Evolutionary conservation across 2,797 vertebrate genomes (phyloP).

Genomic region (Craterocephalus amniculus): DNA sequence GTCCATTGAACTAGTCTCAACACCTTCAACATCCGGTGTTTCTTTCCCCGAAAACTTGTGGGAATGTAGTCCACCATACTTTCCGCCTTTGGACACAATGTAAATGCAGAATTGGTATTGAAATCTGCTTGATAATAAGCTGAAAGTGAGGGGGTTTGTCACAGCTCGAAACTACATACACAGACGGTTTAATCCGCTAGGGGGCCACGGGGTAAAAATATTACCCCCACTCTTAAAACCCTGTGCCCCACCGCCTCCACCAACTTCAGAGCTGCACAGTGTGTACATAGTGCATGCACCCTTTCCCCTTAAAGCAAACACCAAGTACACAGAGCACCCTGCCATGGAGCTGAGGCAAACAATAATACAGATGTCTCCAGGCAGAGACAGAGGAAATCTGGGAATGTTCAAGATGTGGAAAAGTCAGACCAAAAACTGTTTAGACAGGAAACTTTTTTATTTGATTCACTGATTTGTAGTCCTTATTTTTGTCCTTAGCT

Average conservation of each 20-base stretch:
- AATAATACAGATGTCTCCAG: constrained; percentile 73
- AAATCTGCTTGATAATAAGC: neutral
- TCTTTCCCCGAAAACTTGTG: neutral
- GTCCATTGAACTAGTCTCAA: constrained; percentile 51
- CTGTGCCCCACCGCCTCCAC: constrained; percentile 37
- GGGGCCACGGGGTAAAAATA: constrained; percentile 65
- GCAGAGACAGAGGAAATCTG: constrained; percentile 20
- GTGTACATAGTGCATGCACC: constrained; percentile 76
- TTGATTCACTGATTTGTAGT: neutral
- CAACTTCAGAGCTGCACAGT: constrained; percentile 55
- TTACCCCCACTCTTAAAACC: constrained; percentile 48
- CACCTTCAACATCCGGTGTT: constrained; percentile 25
- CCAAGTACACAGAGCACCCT: constrained; percentile 64
- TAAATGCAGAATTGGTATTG: accelerated
- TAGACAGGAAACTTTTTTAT: neutral
- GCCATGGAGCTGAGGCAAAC: constrained; percentile 62
- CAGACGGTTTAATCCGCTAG: constrained; percentile 67
- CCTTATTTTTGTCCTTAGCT: neutral
- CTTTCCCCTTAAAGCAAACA: constrained; percentile 65
- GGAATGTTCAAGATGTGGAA: constrained; percentile 1
- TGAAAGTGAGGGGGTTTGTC: constrained; percentile 22
- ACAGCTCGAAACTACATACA: constrained; percentile 22
- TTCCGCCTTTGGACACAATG: neutral
- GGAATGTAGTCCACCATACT: neutral
- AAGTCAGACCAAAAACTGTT: neutral